A percentile compares a stretch with the other conserved stretches of the same genome.
Conservation (phyloP, 2,797 vertebrate species). For the Acipenser transmontanus region DNA sequence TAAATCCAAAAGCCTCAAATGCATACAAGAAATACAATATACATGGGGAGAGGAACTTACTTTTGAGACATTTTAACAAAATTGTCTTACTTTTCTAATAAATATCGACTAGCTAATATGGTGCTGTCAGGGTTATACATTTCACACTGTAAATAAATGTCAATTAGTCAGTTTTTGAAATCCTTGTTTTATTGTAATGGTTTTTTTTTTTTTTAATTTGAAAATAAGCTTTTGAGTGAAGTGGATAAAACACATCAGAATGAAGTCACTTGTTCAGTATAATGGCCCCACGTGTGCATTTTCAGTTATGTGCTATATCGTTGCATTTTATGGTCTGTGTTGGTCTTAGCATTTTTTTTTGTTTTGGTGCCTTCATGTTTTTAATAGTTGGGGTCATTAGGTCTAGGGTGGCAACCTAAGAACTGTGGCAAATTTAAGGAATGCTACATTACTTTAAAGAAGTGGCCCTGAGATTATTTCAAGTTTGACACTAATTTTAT, state of each 20-base stretch:
- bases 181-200: conserved; percentile 25
- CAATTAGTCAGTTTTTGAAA: conserved; percentile 24
- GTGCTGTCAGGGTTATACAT: conserved; percentile 56
- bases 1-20: conserved; percentile 40
- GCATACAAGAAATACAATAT: conserved; percentile 41
- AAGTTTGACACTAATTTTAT: conserved; percentile 42
- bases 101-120: conserved; percentile 50
- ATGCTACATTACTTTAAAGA: conserved; percentile 1
- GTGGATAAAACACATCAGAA: conserved; percentile 39
- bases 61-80: conserved; percentile 72
- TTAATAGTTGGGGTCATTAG: conserved; percentile 27
- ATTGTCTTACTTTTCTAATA: conserved; percentile 50
- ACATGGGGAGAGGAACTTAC: conserved; percentile 50
- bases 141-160: conserved; percentile 43
- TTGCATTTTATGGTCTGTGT: conserved; percentile 50
- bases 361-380: conserved; percentile 61
- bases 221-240: conserved; percentile 26
- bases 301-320: conserved; percentile 47
- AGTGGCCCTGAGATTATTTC: conserved; percentile 5
- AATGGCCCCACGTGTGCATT: conserved; percentile 25
- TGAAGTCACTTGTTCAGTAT: conserved; percentile 44
- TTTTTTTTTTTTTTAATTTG: conserved; percentile 38
- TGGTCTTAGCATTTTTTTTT: conserved; percentile 48
- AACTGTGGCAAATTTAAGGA: not conserved
- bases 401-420: conserved; percentile 17